phyloP scores from a whole-genome alignment of 2,113 vertebrate genomes.

The Fregetta grallaria region DNA sequence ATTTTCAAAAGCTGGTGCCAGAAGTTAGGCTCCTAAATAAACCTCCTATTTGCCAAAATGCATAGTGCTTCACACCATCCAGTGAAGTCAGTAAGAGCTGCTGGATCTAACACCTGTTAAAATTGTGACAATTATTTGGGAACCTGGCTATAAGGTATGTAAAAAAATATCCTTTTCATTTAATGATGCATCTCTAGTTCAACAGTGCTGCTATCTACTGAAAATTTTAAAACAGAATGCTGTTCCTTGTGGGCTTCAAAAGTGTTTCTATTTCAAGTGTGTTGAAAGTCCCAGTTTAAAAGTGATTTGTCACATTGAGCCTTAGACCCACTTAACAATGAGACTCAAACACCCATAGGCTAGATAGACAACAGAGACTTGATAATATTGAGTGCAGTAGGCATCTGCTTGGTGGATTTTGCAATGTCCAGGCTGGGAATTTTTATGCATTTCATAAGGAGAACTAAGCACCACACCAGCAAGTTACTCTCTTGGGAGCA shows the following conservation, averaged over 20 bases:
- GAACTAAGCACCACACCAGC: background rate
- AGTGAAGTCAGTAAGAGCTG: background rate
- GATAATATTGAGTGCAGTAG: background rate
- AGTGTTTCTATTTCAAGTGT: background rate
- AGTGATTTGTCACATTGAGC: background rate
- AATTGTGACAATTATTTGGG: background rate
- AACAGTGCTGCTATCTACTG: background rate
- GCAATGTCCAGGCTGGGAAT: background rate
- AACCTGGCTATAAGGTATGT: background rate
- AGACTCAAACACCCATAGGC: background rate
- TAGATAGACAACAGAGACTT: background rate
- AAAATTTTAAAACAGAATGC: background rate
- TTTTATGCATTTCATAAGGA: background rate
- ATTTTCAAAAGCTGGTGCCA: constrained; percentile 26
- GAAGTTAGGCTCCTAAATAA: constrained; percentile 17
- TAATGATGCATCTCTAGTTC: background rate
- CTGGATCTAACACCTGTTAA: constrained; percentile 9
- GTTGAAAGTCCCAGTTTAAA: background rate
- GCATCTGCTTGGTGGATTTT: background rate
- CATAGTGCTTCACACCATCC: background rate
- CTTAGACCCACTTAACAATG: background rate
- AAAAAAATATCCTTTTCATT: background rate
- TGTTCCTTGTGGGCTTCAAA: background rate
- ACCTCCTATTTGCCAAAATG: background rate
- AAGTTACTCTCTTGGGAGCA: background rate